These are phyloP conservation scores for Nasonia vitripennis DNA, from an alignment of 1,140 invertebrate species.

Conservation along the genomic window DNA sequence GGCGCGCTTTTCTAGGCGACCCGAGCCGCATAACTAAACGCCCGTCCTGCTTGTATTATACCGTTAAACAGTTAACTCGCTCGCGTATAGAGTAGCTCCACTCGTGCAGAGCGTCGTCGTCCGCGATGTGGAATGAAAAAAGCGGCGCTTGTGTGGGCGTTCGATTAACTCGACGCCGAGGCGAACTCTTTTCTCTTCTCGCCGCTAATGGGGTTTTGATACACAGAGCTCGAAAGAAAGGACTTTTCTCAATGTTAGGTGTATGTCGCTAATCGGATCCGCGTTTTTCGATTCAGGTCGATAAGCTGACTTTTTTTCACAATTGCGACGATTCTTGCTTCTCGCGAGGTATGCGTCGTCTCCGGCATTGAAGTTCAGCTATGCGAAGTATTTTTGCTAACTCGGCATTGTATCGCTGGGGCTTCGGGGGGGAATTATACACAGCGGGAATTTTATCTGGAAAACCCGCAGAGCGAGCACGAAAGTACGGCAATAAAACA, in stretches of 20 bases:
- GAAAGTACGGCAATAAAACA: conserved; percentile 38
- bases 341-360: no score
- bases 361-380: not conserved
- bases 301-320: no score
- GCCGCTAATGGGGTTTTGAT: conserved; percentile 1
- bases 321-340: no score
- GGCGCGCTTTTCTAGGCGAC: conserved; percentile 53
- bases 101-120: not conserved
- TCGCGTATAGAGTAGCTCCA: conserved; percentile 34
- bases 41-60: conserved; percentile 33
- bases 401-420: not conserved
- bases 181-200: no score
- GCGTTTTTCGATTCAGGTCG: not conserved
- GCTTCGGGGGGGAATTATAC: not conserved
- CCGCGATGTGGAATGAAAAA: not conserved
- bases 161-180: not conserved
- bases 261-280: not conserved
- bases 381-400: no score
- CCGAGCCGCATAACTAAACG: conserved; percentile 52
- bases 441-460: not conserved
- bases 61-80: conserved; percentile 52
- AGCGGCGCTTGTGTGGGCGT: conserved; percentile 8
- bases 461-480: no score
- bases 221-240: no score
- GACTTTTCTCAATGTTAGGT: no score